Evolutionary conservation across 2,888 invertebrate species (phyloP), one percentile per base, ranked within the genome.

Genomic region (Parapristionchus giblindavisi): DNA sequence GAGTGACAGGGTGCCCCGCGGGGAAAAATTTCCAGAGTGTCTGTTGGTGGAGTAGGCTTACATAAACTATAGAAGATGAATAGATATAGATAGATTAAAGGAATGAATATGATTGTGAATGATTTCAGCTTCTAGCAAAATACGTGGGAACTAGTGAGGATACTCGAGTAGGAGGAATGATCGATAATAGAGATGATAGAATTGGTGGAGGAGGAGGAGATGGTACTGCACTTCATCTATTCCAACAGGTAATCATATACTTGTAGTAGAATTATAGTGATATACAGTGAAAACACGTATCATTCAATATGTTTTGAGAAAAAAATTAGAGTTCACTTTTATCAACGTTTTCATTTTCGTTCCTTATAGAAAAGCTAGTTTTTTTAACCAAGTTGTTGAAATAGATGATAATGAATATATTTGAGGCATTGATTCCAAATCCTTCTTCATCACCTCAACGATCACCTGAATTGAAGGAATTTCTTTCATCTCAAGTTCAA

Each of bases 201-300:
- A 43, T 40, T 3, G 38, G 38, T n/a, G 58, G 21, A 40, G 63
- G n/a, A 14, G 63, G 63, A 2, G 51, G 43, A n/a, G 73, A 78
- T 14, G 14, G 79, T 5, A 76, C 79, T 17, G 85, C 83, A 1
- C 80, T 86, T 3, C 76, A 81, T 40, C 76, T 86, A 2, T 86
- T 86, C 75, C 85, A 86, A 66, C 84, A 86, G 84, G 85, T 82
- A 11, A 29, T 73, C 34, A 17, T 11, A 11, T 21, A 48, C 48
- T 48, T n/a, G n/a, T n/a, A n/a, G n/a, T n/a, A n/a, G n/a, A n/a
- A n/a, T n/a, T n/a, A n/a, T n/a, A n/a, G n/a, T n/a, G n/a, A n/a
- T n/a, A 17, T 43, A 8, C 11, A 56, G n/a, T 14, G n/a, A 27
- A 56, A 56, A 29, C 29, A 6, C 8, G 58, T 6, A 56, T 14